Percentiles rank a stretch among this genome's conserved stretches.
Evolutionary conservation across 2,888 invertebrate species (phyloP).

Genomic region (Sceliomorpha sp.): DNA sequence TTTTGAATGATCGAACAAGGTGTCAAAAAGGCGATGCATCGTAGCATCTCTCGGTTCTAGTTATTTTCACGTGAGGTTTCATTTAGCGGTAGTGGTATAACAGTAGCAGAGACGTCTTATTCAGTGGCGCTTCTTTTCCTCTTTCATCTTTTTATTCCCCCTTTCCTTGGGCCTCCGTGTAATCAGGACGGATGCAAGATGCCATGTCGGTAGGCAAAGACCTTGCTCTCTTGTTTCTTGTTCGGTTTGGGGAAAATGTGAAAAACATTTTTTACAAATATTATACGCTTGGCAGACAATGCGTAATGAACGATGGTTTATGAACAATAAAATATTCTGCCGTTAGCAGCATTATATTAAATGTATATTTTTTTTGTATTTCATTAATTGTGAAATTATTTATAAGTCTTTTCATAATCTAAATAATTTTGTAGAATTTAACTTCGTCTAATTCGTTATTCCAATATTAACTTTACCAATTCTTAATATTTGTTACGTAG

Average conservation of each 20-base stretch:
- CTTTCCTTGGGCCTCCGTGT: slow-evolving; percentile 52
- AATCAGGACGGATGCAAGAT: slow-evolving; percentile 57
- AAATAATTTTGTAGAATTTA: too few relatives aligned
- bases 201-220: slow-evolving; percentile 53
- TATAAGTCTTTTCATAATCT: too few relatives aligned
- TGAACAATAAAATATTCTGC: too few relatives aligned
- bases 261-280: slow-evolving; percentile 28
- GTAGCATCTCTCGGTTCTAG: slow-evolving; percentile 62
- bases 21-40: slow-evolving; percentile 71
- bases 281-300: too few relatives aligned
- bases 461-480: too few relatives aligned
- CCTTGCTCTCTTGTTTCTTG: slow-evolving; percentile 55
- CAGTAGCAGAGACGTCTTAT: slow-evolving; percentile 51
- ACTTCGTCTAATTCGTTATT: too few relatives aligned
- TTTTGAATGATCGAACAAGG: slow-evolving; percentile 59
- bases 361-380: too few relatives aligned
- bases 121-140: slow-evolving; percentile 50
- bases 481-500: too few relatives aligned
- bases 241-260: slow-evolving; percentile 53
- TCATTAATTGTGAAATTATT: too few relatives aligned
- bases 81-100: slow-evolving; percentile 69
- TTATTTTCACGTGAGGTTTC: slow-evolving; percentile 77
- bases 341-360: too few relatives aligned
- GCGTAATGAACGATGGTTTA: too few relatives aligned
- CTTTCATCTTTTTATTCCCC: slow-evolving; percentile 53